Base-by-base conservation (phyloP, 2,113 vertebrate genomes). In the Stegastes partitus region DNA sequence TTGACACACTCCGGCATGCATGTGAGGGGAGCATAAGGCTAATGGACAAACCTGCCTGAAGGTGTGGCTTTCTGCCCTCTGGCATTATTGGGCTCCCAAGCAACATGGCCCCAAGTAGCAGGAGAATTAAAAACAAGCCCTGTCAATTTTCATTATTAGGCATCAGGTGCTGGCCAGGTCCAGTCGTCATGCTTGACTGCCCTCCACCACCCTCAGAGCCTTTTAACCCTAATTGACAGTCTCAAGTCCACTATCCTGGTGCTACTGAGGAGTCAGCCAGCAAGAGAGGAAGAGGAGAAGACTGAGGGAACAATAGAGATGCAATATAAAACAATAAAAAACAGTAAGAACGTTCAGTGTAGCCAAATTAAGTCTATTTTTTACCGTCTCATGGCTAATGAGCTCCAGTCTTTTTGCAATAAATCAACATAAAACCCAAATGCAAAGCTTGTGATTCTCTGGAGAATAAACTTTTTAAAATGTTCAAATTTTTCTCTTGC, bases 141-240 rank as follows among this genome's bases (percentile, higher is more conserved):
- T 89, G 90, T 91, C 87, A 83, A 90, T 93, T 93, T 93, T 79
- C 77, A 84, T 89, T 92, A 91, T 86, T 81, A 88, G 89, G 82
- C 91, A 87, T 92, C 91, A 90, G 90, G 87, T 93, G 90, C 68
- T 42, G 63, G 87, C 75, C 75, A 75, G 84, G 88, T 89, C 83
- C 66, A 47, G 83, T 53, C 77, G 25, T 69, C 88, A 87, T 69
- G 78, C 89, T 84, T 50, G n/a, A 78, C 76, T 87, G 85, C 90
- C 85, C 74, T 77, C 75, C 70, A 76, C 84, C 75, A 68, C 83
- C 79, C 89, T 87, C 47, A 3, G 67, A 89, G 88, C 83, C 81
- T 91, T 91, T 91, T 89, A 93, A 85, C 87, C 86, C 85, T 93
- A 94, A 93, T 88, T 93, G 91, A 89, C 87, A 89, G 88, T 77